A percentile compares a stretch with the other conserved stretches of the same genome.
These are phyloP conservation scores for Vanessa tameamea DNA, from an alignment of 1,140 invertebrate genomes.

Conservation along the genomic window DNA sequence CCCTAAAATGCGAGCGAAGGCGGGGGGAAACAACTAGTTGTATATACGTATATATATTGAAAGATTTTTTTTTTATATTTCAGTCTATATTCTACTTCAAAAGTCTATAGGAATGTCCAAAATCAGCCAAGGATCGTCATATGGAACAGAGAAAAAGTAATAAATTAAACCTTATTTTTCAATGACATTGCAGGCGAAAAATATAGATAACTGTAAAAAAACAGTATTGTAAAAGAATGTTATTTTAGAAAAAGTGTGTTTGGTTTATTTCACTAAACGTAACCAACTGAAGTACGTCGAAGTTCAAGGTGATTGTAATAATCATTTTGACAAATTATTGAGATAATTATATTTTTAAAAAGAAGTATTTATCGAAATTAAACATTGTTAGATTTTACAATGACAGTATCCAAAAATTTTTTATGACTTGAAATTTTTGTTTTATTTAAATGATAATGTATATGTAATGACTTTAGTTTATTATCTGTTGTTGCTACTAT, in stretches of 20 bases:
- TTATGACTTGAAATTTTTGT: too few relatives aligned
- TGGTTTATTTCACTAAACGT: too few relatives aligned
- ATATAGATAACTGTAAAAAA: constrained; percentile 9
- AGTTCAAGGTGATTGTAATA: too few relatives aligned
- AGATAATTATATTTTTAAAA: constrained; percentile 9
- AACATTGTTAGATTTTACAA: constrained; percentile 2
- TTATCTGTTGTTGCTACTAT: too few relatives aligned
- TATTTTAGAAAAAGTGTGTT: neutral
- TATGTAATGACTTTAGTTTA: too few relatives aligned
- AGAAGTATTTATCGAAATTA: neutral
- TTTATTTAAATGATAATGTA: too few relatives aligned
- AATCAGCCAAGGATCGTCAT: constrained; percentile 91
- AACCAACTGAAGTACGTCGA: too few relatives aligned
- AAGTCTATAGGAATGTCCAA: constrained; percentile 91
- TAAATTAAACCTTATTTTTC: neutral
- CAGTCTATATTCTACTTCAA: constrained; percentile 89
- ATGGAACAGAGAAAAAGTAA: constrained; percentile 83
- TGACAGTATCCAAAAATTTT: neutral
- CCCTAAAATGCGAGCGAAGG: neutral
- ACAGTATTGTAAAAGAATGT: constrained; percentile 5
- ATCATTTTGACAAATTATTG: neutral
- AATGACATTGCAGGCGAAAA: neutral
- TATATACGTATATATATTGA: neutral
- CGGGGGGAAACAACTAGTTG: too few relatives aligned
- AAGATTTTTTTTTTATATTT: constrained; percentile 38